These are phyloP conservation scores for Psittacus erithacus DNA, from an alignment of 2,113 vertebrate species.

Conservation along the genomic window DNA sequence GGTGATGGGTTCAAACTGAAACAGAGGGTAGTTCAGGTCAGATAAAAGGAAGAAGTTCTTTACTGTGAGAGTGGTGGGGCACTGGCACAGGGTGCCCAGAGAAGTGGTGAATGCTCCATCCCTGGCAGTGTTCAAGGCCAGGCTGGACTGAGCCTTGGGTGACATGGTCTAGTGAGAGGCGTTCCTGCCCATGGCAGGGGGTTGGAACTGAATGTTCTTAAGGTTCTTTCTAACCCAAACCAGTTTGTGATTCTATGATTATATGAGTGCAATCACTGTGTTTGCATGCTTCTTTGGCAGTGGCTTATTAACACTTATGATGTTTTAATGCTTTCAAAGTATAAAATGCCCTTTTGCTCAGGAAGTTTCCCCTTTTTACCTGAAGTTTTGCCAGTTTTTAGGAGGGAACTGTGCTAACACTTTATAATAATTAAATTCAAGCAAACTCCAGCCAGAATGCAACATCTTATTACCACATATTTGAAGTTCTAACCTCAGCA, in stretches of 20 bases:
- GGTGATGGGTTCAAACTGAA: no score
- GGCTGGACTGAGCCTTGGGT: background rate
- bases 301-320: background rate
- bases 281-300: background rate
- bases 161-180: background rate
- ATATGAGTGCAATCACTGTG: background rate
- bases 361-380: background rate
- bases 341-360: background rate
- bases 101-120: background rate
- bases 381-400: background rate
- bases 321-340: background rate
- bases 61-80: background rate
- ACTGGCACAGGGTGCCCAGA: background rate
- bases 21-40: background rate
- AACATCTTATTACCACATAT: background rate
- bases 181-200: no score
- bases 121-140: background rate
- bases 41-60: background rate
- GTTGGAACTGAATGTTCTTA: background rate
- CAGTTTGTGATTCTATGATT: background rate
- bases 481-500: background rate
- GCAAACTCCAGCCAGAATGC: background rate
- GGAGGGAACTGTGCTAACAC: background rate
- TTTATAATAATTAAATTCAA: background rate
- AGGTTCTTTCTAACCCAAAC: background rate